phyloP scores from a whole-genome alignment of 2,113 vertebrate species.

The Monopterus albus region DNA sequence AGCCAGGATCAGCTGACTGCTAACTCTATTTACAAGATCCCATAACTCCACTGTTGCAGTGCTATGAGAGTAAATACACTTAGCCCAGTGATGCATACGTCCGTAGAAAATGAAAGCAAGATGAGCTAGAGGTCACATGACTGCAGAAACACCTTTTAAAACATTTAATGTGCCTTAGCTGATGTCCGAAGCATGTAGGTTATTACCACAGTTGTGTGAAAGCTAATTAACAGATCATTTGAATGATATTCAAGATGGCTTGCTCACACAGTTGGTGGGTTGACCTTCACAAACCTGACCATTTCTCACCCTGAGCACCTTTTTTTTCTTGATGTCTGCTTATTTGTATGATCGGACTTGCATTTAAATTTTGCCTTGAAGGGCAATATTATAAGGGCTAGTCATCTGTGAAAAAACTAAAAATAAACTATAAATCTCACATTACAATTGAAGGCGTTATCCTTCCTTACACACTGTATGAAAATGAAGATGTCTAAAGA shows the following conservation, averaged over 20 bases:
- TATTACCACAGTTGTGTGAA: constrained; percentile 83
- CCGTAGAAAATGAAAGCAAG: constrained; percentile 74
- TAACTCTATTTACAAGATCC: constrained; percentile 90
- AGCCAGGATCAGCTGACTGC: constrained; percentile 84
- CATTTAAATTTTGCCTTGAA: constrained; percentile 71
- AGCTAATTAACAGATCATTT: constrained; percentile 90
- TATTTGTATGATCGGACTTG: constrained; percentile 62
- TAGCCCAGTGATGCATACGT: constrained; percentile 77
- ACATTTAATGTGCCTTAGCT: constrained; percentile 89
- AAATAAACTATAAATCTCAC: constrained; percentile 39
- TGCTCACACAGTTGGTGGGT: constrained; percentile 81
- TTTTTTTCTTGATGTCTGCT: constrained; percentile 44
- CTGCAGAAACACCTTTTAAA: constrained; percentile 86
- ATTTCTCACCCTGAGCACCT: constrained; percentile 61
- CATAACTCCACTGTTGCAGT: constrained; percentile 88
- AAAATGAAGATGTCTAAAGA: constrained; percentile 12
- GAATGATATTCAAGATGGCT: constrained; percentile 86
- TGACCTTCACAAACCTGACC: constrained; percentile 85
- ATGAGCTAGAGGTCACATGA: constrained; percentile 80
- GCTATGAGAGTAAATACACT: constrained; percentile 84
- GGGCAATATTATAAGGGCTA: constrained; percentile 53
- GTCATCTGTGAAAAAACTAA: constrained; percentile 62
- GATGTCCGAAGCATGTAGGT: constrained; percentile 86
- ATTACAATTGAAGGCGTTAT: constrained; percentile 22
- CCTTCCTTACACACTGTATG: constrained; percentile 5